Conservation (phyloP, 1,140 invertebrate species). For the Hormaphis cornu region DNA sequence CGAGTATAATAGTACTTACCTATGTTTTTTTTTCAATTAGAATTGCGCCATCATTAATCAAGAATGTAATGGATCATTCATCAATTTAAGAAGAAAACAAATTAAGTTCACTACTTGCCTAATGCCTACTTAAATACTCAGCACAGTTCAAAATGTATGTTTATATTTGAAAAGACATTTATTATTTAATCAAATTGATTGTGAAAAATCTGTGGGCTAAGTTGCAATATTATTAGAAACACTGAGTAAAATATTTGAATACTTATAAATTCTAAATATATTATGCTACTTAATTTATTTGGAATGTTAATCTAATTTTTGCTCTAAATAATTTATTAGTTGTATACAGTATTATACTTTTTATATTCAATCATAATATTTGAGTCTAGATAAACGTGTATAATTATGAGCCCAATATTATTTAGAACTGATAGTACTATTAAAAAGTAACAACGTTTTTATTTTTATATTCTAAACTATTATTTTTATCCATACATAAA, state of each 20-base stretch:
- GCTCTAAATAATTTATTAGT: neutral
- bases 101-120: neutral
- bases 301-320: neutral
- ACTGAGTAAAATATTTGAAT: too few species aligned
- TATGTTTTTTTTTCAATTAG: neutral
- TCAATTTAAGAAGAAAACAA: constrained; percentile 3
- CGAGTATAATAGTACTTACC: neutral
- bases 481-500: neutral
- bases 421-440: neutral
- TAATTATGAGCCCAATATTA: neutral
- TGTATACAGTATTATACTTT: neutral
- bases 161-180: neutral
- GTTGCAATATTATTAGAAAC: neutral
- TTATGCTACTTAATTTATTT: neutral
- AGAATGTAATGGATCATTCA: constrained; percentile 30
- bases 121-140: too few species aligned
- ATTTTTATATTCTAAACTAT: neutral
- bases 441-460: neutral
- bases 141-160: neutral
- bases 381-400: neutral
- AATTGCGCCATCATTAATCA: constrained; percentile 21
- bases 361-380: neutral
- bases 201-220: neutral
- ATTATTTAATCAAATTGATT: neutral
- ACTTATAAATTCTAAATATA: too few species aligned